Base-by-base conservation (phyloP, 2,113 vertebrate species). In the Rhinichthys klamathensis region DNA sequence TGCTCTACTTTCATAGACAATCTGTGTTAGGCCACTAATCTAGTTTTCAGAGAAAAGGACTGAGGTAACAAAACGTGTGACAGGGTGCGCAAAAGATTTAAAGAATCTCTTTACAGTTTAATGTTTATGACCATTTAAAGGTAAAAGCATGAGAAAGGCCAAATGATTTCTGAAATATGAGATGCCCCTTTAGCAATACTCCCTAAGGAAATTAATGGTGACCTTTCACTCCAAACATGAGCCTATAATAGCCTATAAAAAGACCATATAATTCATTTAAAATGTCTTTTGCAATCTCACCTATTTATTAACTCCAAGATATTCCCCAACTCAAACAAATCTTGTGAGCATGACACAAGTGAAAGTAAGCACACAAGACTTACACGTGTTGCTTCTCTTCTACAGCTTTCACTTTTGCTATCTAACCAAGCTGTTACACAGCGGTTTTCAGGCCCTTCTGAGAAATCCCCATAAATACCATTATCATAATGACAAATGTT, bases 1-100 rank as follows among this genome's bases (percentile, higher is more conserved):
- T 83, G 88, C 80, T 87, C 65, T 80, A 89, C 56, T 87, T 83
- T 89, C 56, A 86, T 56, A 83, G 76, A 86, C 85, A 51, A 85
- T 69, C 63, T 54, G 65, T 84, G 69, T 44, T 27, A 85, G 77
- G 82, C 82, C 89, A 90, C 80, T 91, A 91, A 91, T 92, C 85
- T 69, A 88, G 73, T 73, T 90, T 74, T 87, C 82, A 27, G 27
- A 84, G 65, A 77, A 73, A 63, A 65, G 11, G 74, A 84, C 78
- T 84, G 51, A 84, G 35, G 85, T 83, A 67, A 63, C 18, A 35
- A 63, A 54, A 44, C 23, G 41, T 76, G 60, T 10, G 65, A 25
- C 18, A 56, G 80, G 83, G 60, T 76, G 85, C 2, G 27, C 58
- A 27, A 4, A 38, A 21, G 54, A 69, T 30, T 74, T 83, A 60